Evolutionary conservation across 2,797 vertebrate genomes (phyloP).

Genomic region (Dromococcyx pavoninus): DNA sequence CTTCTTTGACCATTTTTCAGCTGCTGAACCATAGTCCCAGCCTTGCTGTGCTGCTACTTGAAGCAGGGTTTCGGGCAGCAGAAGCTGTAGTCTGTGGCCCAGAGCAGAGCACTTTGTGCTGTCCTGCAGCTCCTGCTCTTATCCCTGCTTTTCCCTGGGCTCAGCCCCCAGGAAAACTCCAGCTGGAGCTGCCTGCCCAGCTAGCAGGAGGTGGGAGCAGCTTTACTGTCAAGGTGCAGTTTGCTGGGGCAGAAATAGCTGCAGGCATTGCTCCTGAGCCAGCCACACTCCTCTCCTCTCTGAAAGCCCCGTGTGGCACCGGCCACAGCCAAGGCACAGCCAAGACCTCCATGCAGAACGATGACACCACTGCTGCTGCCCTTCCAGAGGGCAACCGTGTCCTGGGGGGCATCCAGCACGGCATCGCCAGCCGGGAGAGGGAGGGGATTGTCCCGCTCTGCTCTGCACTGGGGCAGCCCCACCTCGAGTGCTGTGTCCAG

Average conservation of each 20-base stretch:
- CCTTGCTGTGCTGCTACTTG: not conserved
- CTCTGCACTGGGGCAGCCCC: too few species aligned
- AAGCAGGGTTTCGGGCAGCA: not conserved
- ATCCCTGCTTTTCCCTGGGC: too few species aligned
- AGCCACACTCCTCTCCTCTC: not conserved
- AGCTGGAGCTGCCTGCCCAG: not conserved
- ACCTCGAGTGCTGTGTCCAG: too few species aligned
- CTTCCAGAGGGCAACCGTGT: fast-evolving
- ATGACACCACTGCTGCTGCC: not conserved
- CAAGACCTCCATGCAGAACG: not conserved
- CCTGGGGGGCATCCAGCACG: too few species aligned
- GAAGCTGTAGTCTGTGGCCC: not conserved
- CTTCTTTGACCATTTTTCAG: not conserved
- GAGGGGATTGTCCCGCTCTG: too few species aligned
- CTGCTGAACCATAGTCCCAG: not conserved
- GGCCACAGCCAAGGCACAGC: not conserved
- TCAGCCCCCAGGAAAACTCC: too few species aligned
- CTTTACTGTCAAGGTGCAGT: fast-evolving
- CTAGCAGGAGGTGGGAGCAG: not conserved
- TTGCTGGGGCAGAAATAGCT: not conserved
- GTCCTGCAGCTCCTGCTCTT: not conserved
- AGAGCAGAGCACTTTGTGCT: not conserved
- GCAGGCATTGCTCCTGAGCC: not conserved
- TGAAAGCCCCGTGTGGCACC: not conserved
- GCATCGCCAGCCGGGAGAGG: too few species aligned